Evolutionary conservation across 1,140 invertebrate genomes (phyloP), one percentile per base, ranked within the genome.

Genomic region (Frieseomelitta varia): DNA sequence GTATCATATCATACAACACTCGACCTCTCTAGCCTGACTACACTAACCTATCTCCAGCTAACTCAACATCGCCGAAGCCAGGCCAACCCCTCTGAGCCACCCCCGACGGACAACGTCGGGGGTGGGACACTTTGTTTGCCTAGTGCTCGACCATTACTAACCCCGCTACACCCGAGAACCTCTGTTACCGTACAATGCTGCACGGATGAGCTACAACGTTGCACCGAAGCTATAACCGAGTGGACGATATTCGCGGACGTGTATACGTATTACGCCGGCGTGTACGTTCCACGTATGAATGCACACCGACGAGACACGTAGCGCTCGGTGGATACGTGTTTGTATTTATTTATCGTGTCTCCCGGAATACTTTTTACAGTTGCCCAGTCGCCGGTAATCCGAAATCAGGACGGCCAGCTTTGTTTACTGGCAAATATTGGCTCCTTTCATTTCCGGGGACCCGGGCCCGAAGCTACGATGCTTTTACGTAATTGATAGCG

Each of bases 1-100:
- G 91, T 91, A 91, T 92, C 91, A 92, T 92, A 92, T 91, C 88
- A 76, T 90, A 86, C 88, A 89, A 90, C 91, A 91, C 91, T 92
- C 90, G 90, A 92, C 90, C 90, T 83, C 86, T 78, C 87, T 80
- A 51, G 79, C 77, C 75, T 61, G 78, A 74, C 77, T 83, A 77
- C 82, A 85, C 86, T 82, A 90, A 90, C 88, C 88, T 88, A 84
- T 87, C 89, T 84, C 83, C 53, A 74, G 77, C 88, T 86, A 89
- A 86, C 91, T 90, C 91, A 92, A 92, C 88, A 88, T 90, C 77
- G 63, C 82, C 71, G 75, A 87, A 88, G 79, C 85, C 81, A 85
- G 69, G 85, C 74, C 87, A 83, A 80, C 78, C 84, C 78, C 86
- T 86, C 81, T 72, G 77, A 74, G 84, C 78, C 77, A 74, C 76